A percentile compares a stretch with the other conserved stretches of the same genome.
These are phyloP conservation scores for Dasyornis broadbenti DNA, from an alignment of 2,113 vertebrate genomes.

Conservation along the genomic window DNA sequence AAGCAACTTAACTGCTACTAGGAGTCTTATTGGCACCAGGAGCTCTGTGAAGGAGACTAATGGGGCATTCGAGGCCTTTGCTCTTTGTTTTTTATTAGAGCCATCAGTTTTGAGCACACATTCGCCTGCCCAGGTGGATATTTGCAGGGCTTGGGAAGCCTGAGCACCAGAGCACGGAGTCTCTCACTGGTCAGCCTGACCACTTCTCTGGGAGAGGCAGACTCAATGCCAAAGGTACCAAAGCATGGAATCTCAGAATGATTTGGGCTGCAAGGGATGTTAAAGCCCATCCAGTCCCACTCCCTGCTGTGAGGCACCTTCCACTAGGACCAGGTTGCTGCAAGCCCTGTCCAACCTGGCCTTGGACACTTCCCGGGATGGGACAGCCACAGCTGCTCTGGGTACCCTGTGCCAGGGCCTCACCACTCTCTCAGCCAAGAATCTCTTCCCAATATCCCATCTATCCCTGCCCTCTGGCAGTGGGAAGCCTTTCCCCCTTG, in stretches of 20 bases:
- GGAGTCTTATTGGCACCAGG: neutral
- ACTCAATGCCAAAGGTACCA: neutral
- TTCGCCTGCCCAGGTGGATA: neutral
- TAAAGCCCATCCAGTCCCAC: neutral
- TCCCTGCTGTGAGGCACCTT: neutral
- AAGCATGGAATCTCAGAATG: neutral
- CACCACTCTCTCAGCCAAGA: rapidly evolving
- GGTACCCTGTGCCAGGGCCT: neutral
- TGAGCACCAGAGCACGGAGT: neutral
- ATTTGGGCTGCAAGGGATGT: neutral
- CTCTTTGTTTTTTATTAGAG: neutral
- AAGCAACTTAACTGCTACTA: neutral
- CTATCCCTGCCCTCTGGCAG: neutral
- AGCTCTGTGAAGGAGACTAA: neutral
- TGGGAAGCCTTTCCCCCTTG: neutral
- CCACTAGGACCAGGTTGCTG: neutral
- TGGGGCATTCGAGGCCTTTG: neutral
- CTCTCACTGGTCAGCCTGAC: neutral
- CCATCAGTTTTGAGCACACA: neutral
- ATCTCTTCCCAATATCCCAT: neutral
- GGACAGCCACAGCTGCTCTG: neutral
- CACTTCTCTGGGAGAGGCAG: neutral
- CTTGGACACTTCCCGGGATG: neutral
- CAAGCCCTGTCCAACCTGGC: neutral
- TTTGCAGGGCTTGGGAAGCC: neutral